phyloP scores from a whole-genome alignment of 2,113 vertebrate genomes.

The Dryoscopus gambensis region DNA sequence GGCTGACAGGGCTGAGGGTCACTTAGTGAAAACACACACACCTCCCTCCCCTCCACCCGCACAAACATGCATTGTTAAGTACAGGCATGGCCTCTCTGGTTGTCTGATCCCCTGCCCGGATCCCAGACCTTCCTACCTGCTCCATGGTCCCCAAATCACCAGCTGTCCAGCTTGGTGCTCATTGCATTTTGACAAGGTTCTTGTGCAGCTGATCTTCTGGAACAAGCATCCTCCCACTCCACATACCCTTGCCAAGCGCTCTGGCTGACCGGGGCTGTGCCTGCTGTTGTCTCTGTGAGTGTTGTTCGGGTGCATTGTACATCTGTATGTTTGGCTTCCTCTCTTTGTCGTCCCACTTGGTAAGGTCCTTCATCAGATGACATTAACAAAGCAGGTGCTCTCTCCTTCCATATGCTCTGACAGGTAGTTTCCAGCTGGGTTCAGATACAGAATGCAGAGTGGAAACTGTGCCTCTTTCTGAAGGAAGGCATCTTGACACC shows the following conservation, averaged over 20 bases:
- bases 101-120: neutral
- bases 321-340: neutral
- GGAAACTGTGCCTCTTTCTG: neutral
- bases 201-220: neutral
- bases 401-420: neutral
- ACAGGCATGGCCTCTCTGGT: neutral
- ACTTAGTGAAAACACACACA: too few species aligned
- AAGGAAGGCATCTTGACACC: neutral
- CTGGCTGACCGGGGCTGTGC: neutral
- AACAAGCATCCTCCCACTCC: neutral
- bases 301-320: fast-evolving
- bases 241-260: neutral
- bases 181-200: neutral
- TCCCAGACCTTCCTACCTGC: neutral
- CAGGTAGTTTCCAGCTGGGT: neutral
- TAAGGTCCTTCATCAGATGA: neutral
- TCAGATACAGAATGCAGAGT: neutral
- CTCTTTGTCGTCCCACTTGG: neutral
- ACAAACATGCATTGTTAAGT: neutral
- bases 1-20: neutral
- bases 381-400: fast-evolving
- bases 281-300: neutral
- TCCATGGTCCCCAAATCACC: neutral
- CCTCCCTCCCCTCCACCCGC: neutral
- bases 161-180: neutral